Evolutionary conservation across 2,888 invertebrate genomes (phyloP).

Genomic region (Platycnemis pennipes): DNA sequence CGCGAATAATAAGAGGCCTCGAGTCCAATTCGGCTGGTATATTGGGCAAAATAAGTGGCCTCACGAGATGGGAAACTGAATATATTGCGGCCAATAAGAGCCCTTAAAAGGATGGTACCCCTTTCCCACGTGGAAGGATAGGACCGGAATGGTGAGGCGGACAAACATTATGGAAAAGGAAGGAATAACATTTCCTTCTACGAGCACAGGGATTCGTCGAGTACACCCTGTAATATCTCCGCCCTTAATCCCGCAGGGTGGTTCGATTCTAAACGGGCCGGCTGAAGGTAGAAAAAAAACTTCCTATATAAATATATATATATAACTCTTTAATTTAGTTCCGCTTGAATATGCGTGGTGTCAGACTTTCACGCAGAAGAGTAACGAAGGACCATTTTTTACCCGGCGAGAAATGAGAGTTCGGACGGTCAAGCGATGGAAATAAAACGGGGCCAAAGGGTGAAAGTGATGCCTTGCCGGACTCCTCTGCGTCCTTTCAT

Average conservation of each 20-base stretch:
- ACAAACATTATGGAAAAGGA: background rate
- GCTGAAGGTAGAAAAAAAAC: too few species aligned
- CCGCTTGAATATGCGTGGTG: too few species aligned
- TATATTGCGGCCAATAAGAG: constrained; percentile 31
- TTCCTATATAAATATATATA: too few species aligned
- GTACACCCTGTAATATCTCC: background rate
- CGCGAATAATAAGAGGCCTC: background rate
- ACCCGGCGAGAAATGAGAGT: background rate
- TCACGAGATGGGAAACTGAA: constrained; percentile 24
- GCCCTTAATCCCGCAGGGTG: background rate
- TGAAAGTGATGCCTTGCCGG: background rate
- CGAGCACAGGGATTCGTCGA: background rate
- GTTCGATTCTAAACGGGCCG: background rate
- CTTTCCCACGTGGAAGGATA: background rate
- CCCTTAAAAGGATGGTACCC: background rate
- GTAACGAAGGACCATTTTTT: background rate
- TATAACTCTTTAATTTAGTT: background rate
- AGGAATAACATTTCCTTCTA: background rate
- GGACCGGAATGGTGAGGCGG: background rate
- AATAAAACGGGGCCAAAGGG: background rate
- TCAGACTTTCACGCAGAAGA: too few species aligned
- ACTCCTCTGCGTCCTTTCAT: background rate
- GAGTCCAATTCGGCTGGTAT: constrained; percentile 6
- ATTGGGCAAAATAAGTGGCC: constrained; percentile 28
- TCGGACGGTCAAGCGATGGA: background rate